Evolutionary conservation across 2,797 vertebrate genomes (phyloP).

Genomic region (Anableps anableps): DNA sequence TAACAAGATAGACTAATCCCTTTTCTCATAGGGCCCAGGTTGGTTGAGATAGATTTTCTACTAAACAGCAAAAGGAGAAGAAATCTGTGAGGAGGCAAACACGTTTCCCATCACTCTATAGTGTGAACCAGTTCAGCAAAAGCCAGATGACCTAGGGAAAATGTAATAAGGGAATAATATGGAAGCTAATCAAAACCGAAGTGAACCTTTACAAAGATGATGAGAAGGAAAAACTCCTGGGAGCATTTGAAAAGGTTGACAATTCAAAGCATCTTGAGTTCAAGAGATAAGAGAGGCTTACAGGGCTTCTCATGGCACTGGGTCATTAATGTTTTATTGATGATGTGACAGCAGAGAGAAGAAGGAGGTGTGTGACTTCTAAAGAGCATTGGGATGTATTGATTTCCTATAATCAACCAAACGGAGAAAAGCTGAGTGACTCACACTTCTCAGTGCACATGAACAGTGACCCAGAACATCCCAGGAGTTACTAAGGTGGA

Average conservation of each 20-base stretch:
- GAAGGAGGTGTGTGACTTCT: slow-evolving; percentile 5
- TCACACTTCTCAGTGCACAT: neutral
- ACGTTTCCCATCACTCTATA: neutral
- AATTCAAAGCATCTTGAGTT: neutral
- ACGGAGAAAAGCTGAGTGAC: neutral
- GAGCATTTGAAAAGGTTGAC: neutral
- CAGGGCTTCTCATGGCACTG: neutral
- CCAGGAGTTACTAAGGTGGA: neutral
- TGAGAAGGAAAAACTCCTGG: neutral
- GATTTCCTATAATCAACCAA: slow-evolving; percentile 1
- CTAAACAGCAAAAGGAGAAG: neutral
- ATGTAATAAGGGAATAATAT: neutral
- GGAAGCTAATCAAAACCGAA: neutral
- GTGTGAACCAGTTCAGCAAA: neutral
- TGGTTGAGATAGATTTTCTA: too few relatives aligned
- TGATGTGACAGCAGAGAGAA: neutral
- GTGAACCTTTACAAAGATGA: neutral
- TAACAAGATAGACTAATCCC: neutral
- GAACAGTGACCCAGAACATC: slow-evolving; percentile 4
- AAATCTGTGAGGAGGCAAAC: neutral
- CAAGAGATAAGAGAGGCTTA: neutral
- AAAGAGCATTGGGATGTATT: neutral
- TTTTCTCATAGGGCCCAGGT: neutral
- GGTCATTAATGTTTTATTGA: slow-evolving; percentile 12
- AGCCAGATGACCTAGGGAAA: neutral